Evolutionary conservation across 2,888 invertebrate species (phyloP), one percentile per base, ranked within the genome.

Genomic region (Cantharis rufa): DNA sequence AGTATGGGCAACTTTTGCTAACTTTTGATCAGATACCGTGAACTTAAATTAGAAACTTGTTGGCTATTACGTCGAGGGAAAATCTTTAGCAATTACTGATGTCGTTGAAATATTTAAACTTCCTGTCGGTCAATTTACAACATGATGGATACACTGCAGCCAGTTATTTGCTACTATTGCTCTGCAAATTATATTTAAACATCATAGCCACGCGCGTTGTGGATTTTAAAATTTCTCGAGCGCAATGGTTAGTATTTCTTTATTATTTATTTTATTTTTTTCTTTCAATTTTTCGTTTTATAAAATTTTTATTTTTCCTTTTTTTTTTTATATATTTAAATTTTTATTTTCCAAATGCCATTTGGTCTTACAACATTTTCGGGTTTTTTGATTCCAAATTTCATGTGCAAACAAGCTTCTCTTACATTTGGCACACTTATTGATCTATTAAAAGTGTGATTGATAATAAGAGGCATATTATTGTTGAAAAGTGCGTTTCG

Each of bases 81-180:
- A 76, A 69, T 76, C 5, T 76, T 80, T 75, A 74, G 82, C 83
- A 83, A 84, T 84, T 84, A 84, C 83, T 85, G 82, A 84, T 85
- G 84, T 84, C 84, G 85, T 84, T 84, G 66, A 77, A 78, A 74
- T 69, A 74, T 74, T 62, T 82, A 73, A 77, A 77, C 84, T 84
- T 85, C 84, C 84, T 82, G 81, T 84, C 84, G 84, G 84, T 84
- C 84, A 82, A 81, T 81, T 80, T 80, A 81, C 80, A 79, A 78
- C 79, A 66, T 80, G 81, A 82, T 77, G 84, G 86, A 86, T 86
- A 85, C 84, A 86, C 86, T 86, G 86, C 86, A 86, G 85, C 85
- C 85, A 85, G 84, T 82, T 82, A 79, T 78, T 82, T 84, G 84
- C 83, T 84, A 84, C 83, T 83, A 84, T 84, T 82, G 82, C 83